Percentiles rank a stretch among this genome's conserved stretches.
Conservation (phyloP, 53 echinoderm and acorn worm species). For the Crossaster papposus region DNA sequence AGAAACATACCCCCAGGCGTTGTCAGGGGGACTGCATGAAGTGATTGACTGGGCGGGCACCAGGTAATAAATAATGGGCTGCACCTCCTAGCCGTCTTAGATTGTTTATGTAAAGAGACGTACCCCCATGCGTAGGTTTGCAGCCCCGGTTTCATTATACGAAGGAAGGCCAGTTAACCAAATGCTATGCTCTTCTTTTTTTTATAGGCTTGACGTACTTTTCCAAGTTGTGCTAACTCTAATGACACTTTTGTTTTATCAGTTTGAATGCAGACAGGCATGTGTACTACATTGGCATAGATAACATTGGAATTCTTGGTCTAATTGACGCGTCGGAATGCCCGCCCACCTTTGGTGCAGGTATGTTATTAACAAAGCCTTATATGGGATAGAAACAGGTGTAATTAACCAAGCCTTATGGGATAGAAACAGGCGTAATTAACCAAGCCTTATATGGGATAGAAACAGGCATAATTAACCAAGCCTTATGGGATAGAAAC, state of each 20-base stretch:
- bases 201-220: neutral
- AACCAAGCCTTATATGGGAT: too few relatives aligned
- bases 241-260: conserved; percentile 7
- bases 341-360: conserved; percentile 92
- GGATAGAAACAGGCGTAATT: neutral
- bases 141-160: too few relatives aligned
- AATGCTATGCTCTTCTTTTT: neutral
- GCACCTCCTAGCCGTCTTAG: too few relatives aligned
- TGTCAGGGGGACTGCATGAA: conserved; percentile 35
- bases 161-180: neutral
- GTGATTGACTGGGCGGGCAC: conserved; percentile 66
- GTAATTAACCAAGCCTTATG: neutral
- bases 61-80: conserved; percentile 48
- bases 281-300: conserved; percentile 87
- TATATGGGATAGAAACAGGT: too few relatives aligned
- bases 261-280: conserved; percentile 78
- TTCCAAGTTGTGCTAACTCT: neutral
- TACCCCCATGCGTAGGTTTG: conserved; percentile 31
- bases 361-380: conserved; percentile 27
- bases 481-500: too few relatives aligned
- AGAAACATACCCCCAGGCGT: conserved; percentile 35
- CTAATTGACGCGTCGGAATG: conserved; percentile 95
- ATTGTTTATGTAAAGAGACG: conserved; percentile 36
- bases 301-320: conserved; percentile 73
- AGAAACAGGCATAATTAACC: conserved; percentile 54